phyloP scores from a whole-genome alignment of 2,888 invertebrate species.

The Psylliodes chrysocephalus region DNA sequence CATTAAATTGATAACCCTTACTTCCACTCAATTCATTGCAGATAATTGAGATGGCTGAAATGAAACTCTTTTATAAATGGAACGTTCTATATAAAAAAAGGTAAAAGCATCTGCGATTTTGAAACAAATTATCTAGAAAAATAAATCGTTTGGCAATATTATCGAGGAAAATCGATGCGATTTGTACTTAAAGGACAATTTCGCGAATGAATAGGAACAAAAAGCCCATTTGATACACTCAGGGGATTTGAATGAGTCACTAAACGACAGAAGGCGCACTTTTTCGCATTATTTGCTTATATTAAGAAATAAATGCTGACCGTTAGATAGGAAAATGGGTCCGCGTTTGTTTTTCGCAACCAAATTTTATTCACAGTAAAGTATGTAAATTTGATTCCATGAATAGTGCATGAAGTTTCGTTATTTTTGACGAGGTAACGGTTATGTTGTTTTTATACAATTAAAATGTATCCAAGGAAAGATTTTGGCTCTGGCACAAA shows the following conservation, averaged over 20 bases:
- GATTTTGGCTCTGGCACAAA: no score
- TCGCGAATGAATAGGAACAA: background rate
- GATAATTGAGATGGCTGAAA: conserved; percentile 8
- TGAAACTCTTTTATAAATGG: background rate
- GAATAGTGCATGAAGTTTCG: no score
- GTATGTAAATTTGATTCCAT: no score
- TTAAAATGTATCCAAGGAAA: no score
- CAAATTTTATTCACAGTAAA: no score
- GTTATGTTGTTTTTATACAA: no score
- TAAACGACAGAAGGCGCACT: no score
- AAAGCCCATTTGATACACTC: background rate
- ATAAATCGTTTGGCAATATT: conserved; percentile 8
- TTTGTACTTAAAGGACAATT: background rate
- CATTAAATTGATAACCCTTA: conserved; percentile 15
- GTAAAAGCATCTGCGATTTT: background rate
- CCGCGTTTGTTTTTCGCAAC: no score
- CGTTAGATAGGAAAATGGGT: no score
- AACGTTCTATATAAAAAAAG: background rate
- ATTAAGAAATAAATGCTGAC: no score
- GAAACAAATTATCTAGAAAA: conserved; percentile 10
- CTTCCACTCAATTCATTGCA: conserved; percentile 14
- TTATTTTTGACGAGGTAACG: no score
- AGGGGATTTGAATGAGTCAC: background rate
- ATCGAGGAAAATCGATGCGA: background rate
- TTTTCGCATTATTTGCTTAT: no score